These are phyloP conservation scores for Lates japonicus DNA, from an alignment of 2,797 vertebrate species.

Conservation along the genomic window DNA sequence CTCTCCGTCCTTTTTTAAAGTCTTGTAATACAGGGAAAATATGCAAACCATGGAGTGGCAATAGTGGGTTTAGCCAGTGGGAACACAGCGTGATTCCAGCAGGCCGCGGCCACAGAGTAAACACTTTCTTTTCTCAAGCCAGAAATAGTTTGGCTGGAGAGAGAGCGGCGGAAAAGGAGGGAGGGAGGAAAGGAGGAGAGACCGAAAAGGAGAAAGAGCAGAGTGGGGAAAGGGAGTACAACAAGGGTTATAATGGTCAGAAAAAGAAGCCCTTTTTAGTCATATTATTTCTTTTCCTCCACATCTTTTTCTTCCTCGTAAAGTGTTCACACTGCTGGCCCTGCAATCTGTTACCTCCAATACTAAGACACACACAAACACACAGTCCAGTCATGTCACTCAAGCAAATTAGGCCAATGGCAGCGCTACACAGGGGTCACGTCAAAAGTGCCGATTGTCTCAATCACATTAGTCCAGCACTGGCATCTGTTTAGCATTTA, in stretches of 20 bases:
- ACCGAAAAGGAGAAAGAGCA: slow-evolving; percentile 37
- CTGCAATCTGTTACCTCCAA: slow-evolving; percentile 56
- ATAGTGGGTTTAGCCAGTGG: slow-evolving; percentile 85
- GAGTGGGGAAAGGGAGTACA: slow-evolving; percentile 32
- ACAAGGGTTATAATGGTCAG: slow-evolving; percentile 62
- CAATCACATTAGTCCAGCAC: slow-evolving; percentile 93
- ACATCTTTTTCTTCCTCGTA: slow-evolving; percentile 31
- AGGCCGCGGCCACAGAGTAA: slow-evolving; percentile 86
- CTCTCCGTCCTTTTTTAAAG: slow-evolving; percentile 75
- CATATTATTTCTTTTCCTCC: slow-evolving; percentile 27
- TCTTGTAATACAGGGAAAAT: slow-evolving; percentile 86
- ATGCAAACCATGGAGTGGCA: slow-evolving; percentile 88
- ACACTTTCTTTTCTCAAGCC: slow-evolving; percentile 89
- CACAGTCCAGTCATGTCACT: slow-evolving; percentile 75
- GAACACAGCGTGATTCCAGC: slow-evolving; percentile 87
- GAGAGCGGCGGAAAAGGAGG: slow-evolving; percentile 57
- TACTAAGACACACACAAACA: slow-evolving; percentile 26
- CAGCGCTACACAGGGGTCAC: slow-evolving; percentile 85
- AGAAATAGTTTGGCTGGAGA: slow-evolving; percentile 88
- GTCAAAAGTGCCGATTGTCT: slow-evolving; percentile 95
- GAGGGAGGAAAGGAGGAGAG: slow-evolving; percentile 43
- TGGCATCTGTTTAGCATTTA: slow-evolving; percentile 98
- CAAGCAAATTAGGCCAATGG: slow-evolving; percentile 82
- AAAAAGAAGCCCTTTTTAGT: slow-evolving; percentile 40
- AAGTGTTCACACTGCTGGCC: slow-evolving; percentile 66